Conservation (phyloP, 2,113 vertebrate species). For the Pangasianodon hypophthalmus region DNA sequence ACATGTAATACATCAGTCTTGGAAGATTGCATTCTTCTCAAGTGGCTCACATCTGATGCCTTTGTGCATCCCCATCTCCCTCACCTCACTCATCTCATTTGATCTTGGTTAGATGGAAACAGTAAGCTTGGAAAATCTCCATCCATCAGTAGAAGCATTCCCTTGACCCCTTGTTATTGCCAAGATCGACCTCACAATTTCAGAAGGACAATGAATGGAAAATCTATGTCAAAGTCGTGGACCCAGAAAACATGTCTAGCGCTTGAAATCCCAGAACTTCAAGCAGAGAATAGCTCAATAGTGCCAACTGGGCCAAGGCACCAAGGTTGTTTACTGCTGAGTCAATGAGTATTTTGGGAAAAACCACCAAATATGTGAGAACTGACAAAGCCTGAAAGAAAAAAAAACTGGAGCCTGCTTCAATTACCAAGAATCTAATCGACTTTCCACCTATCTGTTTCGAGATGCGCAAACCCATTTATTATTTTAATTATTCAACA, state of each 20-base stretch:
- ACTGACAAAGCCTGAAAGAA: conserved; percentile 17
- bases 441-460: conserved; percentile 22
- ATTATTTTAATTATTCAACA: conserved; percentile 36
- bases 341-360: conserved; percentile 28
- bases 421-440: conserved; percentile 52
- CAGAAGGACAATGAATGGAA: conserved; percentile 3
- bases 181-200: not conserved
- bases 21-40: conserved; percentile 44
- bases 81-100: conserved; percentile 11
- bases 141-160: not conserved
- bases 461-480: conserved; percentile 31
- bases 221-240: not conserved
- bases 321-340: conserved; percentile 41
- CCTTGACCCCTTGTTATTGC: not conserved
- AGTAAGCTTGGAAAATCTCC: conserved; percentile 14
- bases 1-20: conserved; percentile 30
- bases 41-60: conserved; percentile 22
- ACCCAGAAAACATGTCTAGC: not conserved
- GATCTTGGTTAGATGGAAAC: not conserved
- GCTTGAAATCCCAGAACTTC: not conserved
- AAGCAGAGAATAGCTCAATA: not conserved
- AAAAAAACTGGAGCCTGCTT: conserved; percentile 11
- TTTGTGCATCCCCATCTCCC: not conserved
- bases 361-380: conserved; percentile 26
- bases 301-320: conserved; percentile 16